phyloP scores from a whole-genome alignment of 2,113 vertebrate genomes.

The Rhinichthys klamathensis region DNA sequence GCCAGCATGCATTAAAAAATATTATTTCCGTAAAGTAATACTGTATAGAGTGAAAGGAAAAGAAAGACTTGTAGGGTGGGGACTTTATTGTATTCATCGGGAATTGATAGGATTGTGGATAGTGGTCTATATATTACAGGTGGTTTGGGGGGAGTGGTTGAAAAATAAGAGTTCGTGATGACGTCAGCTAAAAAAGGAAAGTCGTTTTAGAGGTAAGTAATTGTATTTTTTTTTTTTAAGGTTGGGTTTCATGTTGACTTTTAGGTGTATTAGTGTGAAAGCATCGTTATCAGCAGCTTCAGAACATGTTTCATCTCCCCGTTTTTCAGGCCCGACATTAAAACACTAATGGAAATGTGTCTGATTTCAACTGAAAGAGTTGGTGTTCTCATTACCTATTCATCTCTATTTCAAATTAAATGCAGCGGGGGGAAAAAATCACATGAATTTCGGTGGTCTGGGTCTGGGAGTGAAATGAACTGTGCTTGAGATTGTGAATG shows the following conservation, averaged over 20 bases:
- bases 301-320: too few relatives aligned
- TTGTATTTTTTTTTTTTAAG: not conserved
- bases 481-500: constrained; percentile 65
- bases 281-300: too few relatives aligned
- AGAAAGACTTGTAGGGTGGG: too few relatives aligned
- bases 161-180: not conserved
- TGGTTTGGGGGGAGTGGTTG: not conserved
- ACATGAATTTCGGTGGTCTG: constrained; percentile 59
- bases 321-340: not conserved
- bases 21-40: too few relatives aligned
- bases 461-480: constrained; percentile 49
- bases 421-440: constrained; percentile 8
- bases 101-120: not conserved
- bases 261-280: not conserved
- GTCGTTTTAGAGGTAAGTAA: too few relatives aligned
- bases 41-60: too few relatives aligned
- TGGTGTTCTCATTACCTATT: constrained; percentile 21
- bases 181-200: not conserved
- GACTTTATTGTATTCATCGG: too few relatives aligned
- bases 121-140: not conserved
- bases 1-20: not conserved
- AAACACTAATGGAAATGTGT: not conserved
- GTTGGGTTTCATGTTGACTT: not conserved
- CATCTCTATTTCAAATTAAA: constrained; percentile 52
- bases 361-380: not conserved